Base-by-base conservation (phyloP, 2,113 vertebrate genomes). In the Ammospiza nelsoni region DNA sequence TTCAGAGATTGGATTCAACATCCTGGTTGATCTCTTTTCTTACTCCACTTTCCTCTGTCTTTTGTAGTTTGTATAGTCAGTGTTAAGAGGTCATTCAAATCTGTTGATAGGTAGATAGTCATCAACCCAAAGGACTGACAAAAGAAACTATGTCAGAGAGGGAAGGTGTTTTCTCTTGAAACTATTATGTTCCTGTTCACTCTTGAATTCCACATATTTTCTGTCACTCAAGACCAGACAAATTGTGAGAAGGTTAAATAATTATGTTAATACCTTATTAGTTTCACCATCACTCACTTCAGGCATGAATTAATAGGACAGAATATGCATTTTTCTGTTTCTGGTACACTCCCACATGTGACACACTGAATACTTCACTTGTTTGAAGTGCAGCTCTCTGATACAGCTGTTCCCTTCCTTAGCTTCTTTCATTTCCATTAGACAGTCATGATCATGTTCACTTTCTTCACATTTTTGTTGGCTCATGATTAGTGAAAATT, bases 161-260 rank as follows among this genome's bases (percentile, higher is more conserved):
- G 37, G 7, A 69, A 76, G 48, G 28, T 48, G 27, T 90, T 92
- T 84, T 78, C 41, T 92, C 43, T 88, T 95, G 23, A 88, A 93
- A 75, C 33, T 0, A n/a, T 51, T 66, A 77, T 74, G 21, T 83
- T 94, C 9, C 4, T 62, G 27, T 77, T 91, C 59, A 43, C 33
- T 77, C 82, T 80, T 94, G 55, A 28, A 49, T 49, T 79, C 43
- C 43, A n/a, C 27, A 23, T 82, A 72, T 82, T 68, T 88, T 83
- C 59, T 93, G 82, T 77, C 85, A 67, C 77, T 93, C 23, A 66
- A 88, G 71, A 88, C 29, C 51, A 81, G 63, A 74, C 66, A 62
- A 88, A 63, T 84, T 55, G 43, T 69, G 57, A 90, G 74, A 94
- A 75, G 59, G 52, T 94, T 35, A 92, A 87, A 79, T 72, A 68